Evolutionary conservation across 1,140 invertebrate species (phyloP).

Genomic region (Aphaenogaster rudis): DNA sequence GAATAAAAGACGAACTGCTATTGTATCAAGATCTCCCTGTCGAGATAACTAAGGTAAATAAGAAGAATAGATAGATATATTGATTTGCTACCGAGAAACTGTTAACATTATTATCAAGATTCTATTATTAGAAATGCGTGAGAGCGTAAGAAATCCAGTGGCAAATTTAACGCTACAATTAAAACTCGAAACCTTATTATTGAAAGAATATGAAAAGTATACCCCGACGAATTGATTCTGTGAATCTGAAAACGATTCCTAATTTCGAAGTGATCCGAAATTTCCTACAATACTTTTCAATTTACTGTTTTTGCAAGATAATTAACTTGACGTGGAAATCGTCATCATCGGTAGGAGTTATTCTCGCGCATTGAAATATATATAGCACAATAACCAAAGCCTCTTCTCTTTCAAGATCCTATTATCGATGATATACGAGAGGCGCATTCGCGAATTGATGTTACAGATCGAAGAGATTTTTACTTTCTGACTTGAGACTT

Average conservation of each 20-base stretch:
- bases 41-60: not conserved
- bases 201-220: not conserved
- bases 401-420: not conserved
- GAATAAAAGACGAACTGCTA: not conserved
- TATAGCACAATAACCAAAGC: not conserved
- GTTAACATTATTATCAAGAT: not conserved
- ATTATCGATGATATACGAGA: not conserved
- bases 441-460: not conserved
- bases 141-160: not conserved
- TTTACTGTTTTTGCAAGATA: not conserved
- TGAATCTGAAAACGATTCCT: not conserved
- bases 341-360: not conserved
- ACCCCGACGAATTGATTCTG: not conserved
- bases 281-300: not conserved
- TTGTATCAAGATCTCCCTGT: not conserved
- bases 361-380: not conserved
- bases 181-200: not conserved
- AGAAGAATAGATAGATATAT: not conserved
- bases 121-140: not conserved
- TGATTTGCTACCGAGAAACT: not conserved
- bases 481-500: constrained; percentile 18
- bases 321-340: not conserved
- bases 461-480: constrained; percentile 6
- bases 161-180: not conserved
- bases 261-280: not conserved